A percentile compares a stretch with the other conserved stretches of the same genome.
phyloP scores from a whole-genome alignment of 2,888 invertebrate genomes.

The Polyommatus iphigenia region DNA sequence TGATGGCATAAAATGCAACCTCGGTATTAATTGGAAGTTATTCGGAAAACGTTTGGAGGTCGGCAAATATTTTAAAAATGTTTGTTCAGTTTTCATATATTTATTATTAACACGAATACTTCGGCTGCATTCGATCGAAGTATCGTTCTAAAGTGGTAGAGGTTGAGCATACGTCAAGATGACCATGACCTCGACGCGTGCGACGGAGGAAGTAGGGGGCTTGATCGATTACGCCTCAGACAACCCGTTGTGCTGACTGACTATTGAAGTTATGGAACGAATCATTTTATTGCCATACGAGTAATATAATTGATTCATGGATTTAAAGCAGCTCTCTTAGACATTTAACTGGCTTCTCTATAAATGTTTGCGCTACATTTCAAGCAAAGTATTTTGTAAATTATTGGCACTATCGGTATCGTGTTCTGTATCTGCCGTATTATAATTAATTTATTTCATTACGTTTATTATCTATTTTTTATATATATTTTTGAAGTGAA shows the following conservation, averaged over 20 bases:
- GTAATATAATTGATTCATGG: background rate
- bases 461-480: background rate
- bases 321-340: background rate
- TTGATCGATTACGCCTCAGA: slow-evolving; percentile 42
- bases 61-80: background rate
- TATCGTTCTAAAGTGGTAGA: background rate
- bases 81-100: background rate
- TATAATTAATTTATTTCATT: background rate
- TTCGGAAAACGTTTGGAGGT: background rate
- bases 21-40: slow-evolving; percentile 5
- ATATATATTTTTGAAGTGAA: no score
- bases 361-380: background rate
- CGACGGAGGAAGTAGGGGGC: slow-evolving; percentile 44
- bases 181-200: slow-evolving; percentile 57
- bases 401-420: background rate
- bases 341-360: background rate
- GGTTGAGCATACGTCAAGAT: slow-evolving; percentile 34
- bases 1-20: slow-evolving; percentile 25
- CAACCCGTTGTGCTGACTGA: slow-evolving; percentile 41
- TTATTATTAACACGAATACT: background rate
- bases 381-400: background rate
- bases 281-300: background rate
- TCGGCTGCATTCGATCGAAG: background rate
- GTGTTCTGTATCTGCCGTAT: no score
- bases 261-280: slow-evolving; percentile 35